Base-by-base conservation (phyloP, 2,113 vertebrate species). In the Corynorhinus townsendii region DNA sequence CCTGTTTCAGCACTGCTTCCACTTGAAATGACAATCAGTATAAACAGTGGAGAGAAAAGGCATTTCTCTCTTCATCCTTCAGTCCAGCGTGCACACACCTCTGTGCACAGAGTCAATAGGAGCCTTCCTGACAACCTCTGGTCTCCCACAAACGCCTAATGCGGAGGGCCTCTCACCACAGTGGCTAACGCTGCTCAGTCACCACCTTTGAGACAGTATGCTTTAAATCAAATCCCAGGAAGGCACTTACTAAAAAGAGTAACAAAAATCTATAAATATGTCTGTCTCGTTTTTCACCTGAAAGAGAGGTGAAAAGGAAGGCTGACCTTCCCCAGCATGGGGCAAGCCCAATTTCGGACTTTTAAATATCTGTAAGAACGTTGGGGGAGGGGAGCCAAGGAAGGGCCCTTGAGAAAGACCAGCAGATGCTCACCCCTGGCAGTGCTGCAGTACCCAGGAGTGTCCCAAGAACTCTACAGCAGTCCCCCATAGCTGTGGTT, bases 171-270 rank as follows among this genome's bases (percentile, higher is more conserved):
- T 62, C 35, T 90, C 59, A 45, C 54, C 40, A 40, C 64, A 49
- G 19, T 24, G 33, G 71, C 45, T 47, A 64, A 45, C 59, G 47
- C 77, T 69, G 77, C 26, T 59, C 43, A 56, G n/a, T 85, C 72
- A 66, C 30, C 64, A 19, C 49, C 45, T 81, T 89, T 26, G 81
- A 94, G 38, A 79, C 43, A 52, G 72, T 47, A 72, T 38, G 68
- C 56, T 49, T 91, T 86, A 52, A 86, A 89, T 75, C 75, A 49
- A 19, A 49, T 35, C 40, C 49, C 52, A 87, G 59, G 52, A 77
- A 88, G 59, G 83, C 86, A 85, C 75, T 95, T 80, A 90, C 88
- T 95, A 82, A 30, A 77, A 73, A 89, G 92, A 80, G 30, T 56
- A 93, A 93, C 26, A 66, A 71, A 95, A 91, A 79, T 66, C 82